These are phyloP conservation scores for Halesus radiatus DNA, from an alignment of 1,140 invertebrate genomes.

Conservation along the genomic window DNA sequence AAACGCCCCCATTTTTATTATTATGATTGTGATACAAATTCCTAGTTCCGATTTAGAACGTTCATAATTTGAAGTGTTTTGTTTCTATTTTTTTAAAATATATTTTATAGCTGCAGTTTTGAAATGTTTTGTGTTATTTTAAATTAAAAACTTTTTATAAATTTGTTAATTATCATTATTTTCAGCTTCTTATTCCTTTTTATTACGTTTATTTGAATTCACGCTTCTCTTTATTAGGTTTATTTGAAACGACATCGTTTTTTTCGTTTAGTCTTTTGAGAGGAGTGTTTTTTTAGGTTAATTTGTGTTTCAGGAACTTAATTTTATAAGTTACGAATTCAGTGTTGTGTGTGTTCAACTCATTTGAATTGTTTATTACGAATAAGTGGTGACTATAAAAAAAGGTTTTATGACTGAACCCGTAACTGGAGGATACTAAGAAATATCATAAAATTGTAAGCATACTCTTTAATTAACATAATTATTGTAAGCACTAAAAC, in stretches of 20 bases:
- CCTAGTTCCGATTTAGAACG: background rate
- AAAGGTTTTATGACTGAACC: background rate
- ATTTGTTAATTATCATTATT: background rate
- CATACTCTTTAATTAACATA: too few species aligned
- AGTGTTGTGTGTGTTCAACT: conserved; percentile 12
- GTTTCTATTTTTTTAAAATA: background rate
- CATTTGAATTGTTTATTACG: conserved; percentile 11
- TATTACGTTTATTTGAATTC: too few species aligned
- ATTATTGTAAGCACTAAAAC: too few species aligned
- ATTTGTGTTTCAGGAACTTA: conserved; percentile 13
- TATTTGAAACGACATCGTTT: too few species aligned
- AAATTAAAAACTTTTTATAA: background rate
- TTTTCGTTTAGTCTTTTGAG: too few species aligned
- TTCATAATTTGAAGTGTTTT: background rate
- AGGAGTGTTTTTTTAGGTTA: too few species aligned
- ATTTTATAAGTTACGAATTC: conserved; percentile 15
- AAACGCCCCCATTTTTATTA: background rate
- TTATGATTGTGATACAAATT: background rate
- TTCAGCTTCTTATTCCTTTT: too few species aligned
- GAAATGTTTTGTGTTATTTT: background rate
- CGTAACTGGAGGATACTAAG: background rate
- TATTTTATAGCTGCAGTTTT: background rate
- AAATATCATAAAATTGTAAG: too few species aligned
- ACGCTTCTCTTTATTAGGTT: too few species aligned
- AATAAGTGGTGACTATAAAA: conserved; percentile 3